Conservation (phyloP, 2,888 invertebrate genomes). For the Cistogaster globosa region DNA sequence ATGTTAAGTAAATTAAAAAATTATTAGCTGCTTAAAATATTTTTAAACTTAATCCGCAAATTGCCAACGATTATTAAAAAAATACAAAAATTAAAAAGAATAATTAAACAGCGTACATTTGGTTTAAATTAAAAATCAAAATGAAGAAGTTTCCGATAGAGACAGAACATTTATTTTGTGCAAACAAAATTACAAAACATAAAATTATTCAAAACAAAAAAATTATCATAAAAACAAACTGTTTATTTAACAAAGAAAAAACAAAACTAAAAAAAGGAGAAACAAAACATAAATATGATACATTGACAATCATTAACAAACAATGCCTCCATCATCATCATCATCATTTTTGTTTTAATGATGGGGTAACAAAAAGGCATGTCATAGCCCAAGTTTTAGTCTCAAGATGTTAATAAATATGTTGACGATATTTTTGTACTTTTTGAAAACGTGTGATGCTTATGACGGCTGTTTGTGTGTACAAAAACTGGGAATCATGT, state of each 20-base stretch:
- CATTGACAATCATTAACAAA: constrained; percentile 44
- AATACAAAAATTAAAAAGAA: too few species aligned
- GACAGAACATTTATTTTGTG: background rate
- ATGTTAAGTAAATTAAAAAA: too few species aligned
- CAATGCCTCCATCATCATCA: constrained; percentile 34
- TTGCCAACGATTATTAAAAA: too few species aligned
- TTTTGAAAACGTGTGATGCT: constrained; percentile 25
- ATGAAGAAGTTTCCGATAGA: too few species aligned
- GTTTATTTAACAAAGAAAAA: constrained; percentile 40
- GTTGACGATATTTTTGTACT: constrained; percentile 49
- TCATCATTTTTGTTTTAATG: constrained; percentile 7
- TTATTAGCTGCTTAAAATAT: too few species aligned
- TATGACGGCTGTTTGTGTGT: constrained; percentile 29
- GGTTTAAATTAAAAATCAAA: constrained; percentile 8
- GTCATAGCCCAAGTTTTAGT: background rate
- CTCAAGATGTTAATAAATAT: constrained; percentile 30
- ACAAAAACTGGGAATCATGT: background rate
- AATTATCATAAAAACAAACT: constrained; percentile 26
- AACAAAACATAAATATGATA: constrained; percentile 50
- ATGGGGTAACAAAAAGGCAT: constrained; percentile 20
- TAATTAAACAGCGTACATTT: too few species aligned
- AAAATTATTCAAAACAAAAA: background rate
- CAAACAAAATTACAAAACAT: background rate
- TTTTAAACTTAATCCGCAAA: too few species aligned
- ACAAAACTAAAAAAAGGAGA: background rate